Percentiles rank a stretch among this genome's conserved stretches.
Conservation (phyloP, 2,888 invertebrate species). For the Amblyjoppa proteus region DNA sequence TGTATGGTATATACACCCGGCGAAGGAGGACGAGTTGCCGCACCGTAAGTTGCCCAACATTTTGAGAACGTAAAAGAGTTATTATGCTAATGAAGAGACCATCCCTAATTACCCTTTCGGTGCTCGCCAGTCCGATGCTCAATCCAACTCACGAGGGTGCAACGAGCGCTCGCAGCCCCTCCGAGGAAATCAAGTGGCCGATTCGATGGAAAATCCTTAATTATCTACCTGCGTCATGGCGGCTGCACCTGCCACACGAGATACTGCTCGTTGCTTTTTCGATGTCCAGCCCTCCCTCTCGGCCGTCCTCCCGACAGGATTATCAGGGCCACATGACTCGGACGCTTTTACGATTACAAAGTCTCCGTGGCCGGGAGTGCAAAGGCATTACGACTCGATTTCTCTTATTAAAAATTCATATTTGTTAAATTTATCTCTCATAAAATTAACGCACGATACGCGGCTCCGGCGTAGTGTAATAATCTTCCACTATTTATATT, state of each 20-base stretch:
- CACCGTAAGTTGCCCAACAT: constrained; percentile 47
- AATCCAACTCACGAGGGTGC: constrained; percentile 54
- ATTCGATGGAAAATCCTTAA: constrained; percentile 69
- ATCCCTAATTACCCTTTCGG: constrained; percentile 77
- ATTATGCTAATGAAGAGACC: constrained; percentile 82
- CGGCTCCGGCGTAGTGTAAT: constrained; percentile 31
- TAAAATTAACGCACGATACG: constrained; percentile 45
- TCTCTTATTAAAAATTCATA: constrained; percentile 47
- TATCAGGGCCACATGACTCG: constrained; percentile 56
- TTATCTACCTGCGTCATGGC: constrained; percentile 65
- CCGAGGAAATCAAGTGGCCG: constrained; percentile 61
- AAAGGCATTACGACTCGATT: constrained; percentile 44
- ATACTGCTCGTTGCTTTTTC: constrained; percentile 15
- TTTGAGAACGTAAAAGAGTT: constrained; percentile 80
- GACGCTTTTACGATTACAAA: constrained; percentile 34
- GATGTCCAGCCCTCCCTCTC: constrained; percentile 15
- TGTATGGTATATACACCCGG: neutral
- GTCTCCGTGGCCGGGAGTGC: neutral
- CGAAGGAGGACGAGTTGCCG: constrained; percentile 33
- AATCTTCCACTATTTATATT: constrained; percentile 22
- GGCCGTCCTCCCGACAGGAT: constrained; percentile 29
- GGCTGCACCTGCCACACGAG: constrained; percentile 65
- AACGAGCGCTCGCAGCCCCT: constrained; percentile 50
- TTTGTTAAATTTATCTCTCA: constrained; percentile 26
- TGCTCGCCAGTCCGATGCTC: constrained; percentile 23